Evolutionary conservation across 2,888 invertebrate species (phyloP).

Genomic region (Pilophorus perplexus): DNA sequence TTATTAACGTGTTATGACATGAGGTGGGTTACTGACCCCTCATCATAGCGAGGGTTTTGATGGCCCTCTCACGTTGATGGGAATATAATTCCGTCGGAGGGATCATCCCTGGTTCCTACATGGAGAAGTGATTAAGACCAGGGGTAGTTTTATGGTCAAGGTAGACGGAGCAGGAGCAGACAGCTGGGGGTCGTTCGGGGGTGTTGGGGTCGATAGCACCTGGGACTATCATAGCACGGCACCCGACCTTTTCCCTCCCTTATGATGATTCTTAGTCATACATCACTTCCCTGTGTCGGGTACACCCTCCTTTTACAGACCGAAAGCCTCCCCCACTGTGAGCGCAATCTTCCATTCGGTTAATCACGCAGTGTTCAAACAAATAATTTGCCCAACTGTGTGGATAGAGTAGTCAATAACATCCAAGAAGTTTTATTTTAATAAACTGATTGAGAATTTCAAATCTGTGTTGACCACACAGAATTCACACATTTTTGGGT

Average conservation of each 20-base stretch:
- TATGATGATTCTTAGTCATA: constrained; percentile 29
- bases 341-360: background rate
- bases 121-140: constrained; percentile 18
- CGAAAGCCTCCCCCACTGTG: background rate
- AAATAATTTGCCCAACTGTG: constrained; percentile 35
- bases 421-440: too few relatives aligned
- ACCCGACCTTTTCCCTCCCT: background rate
- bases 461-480: too few relatives aligned
- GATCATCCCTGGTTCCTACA: constrained; percentile 7
- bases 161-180: constrained; percentile 4
- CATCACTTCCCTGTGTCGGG: constrained; percentile 9
- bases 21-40: constrained; percentile 15
- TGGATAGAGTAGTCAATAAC: too few relatives aligned
- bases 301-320: background rate
- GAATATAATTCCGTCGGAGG: background rate
- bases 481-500: too few relatives aligned
- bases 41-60: constrained; percentile 4
- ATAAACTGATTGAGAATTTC: too few relatives aligned
- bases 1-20: constrained; percentile 22
- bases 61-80: constrained; percentile 27
- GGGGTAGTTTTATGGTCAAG: constrained; percentile 28
- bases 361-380: constrained; percentile 33
- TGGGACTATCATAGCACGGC: constrained; percentile 21
- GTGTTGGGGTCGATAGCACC: constrained; percentile 28
- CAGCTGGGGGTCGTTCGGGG: constrained; percentile 12